Evolutionary conservation across 37 sponge, comb jelly and placozoan genomes (phyloP).

Genomic region (Cladorhizidae sp.): DNA sequence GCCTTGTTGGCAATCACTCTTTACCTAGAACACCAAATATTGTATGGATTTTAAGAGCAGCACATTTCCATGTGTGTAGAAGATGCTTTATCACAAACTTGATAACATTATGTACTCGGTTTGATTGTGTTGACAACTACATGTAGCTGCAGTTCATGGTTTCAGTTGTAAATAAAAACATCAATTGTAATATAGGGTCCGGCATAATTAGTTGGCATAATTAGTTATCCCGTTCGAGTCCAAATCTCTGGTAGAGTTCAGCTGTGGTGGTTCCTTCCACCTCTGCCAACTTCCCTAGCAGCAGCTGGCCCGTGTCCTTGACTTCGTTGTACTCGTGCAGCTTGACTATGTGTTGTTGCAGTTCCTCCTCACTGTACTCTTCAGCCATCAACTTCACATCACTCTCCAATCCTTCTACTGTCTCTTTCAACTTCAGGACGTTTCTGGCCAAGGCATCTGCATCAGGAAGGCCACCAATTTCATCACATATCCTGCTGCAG

Average conservation of each 20-base stretch:
- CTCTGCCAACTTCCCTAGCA: constrained; percentile 90
- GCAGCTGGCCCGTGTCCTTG: constrained; percentile 83
- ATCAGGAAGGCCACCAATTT: background rate
- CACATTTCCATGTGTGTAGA: too few relatives aligned
- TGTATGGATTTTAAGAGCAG: too few relatives aligned
- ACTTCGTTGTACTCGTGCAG: constrained; percentile 95
- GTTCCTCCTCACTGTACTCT: constrained; percentile 69
- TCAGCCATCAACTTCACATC: constrained; percentile 30
- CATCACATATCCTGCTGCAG: too few relatives aligned
- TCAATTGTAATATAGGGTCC: too few relatives aligned
- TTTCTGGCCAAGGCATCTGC: background rate
- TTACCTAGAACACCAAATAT: too few relatives aligned
- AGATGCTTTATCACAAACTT: too few relatives aligned
- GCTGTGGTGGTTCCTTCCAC: constrained; percentile 57
- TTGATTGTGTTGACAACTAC: too few relatives aligned
- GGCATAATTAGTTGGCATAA: too few relatives aligned
- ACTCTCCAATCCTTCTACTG: constrained; percentile 22
- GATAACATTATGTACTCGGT: too few relatives aligned
- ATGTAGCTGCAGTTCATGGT: too few relatives aligned
- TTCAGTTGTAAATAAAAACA: too few relatives aligned
- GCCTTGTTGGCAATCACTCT: too few relatives aligned
- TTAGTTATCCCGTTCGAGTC: constrained; percentile 57
- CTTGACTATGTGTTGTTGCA: constrained; percentile 71
- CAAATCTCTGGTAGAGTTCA: constrained; percentile 63
- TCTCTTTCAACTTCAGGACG: constrained; percentile 14